Conservation (phyloP, 2,113 vertebrate species). For the human region DNA sequence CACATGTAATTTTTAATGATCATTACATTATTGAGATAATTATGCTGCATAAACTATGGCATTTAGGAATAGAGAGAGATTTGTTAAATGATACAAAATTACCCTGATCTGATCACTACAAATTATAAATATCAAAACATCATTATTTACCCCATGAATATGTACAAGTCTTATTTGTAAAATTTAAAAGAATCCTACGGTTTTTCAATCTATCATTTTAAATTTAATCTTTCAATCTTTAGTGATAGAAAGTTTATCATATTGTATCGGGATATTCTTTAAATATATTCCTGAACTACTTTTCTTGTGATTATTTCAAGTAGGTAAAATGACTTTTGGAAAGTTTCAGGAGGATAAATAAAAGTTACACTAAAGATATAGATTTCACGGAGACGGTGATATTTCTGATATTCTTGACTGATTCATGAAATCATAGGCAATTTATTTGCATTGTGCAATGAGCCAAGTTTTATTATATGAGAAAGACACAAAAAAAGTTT, state of each 20-base stretch:
- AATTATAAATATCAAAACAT: not conserved
- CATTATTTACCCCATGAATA: not conserved
- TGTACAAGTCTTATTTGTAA: not conserved
- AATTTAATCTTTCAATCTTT: not conserved
- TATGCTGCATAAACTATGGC: not conserved
- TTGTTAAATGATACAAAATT: not conserved
- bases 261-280: not conserved
- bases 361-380: not conserved
- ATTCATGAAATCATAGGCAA: not conserved
- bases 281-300: not conserved
- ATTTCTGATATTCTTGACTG: not conserved
- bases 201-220: too few species aligned
- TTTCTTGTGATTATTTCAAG: not conserved
- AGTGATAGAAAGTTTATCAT: not conserved
- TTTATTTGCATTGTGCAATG: not conserved
- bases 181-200: not conserved
- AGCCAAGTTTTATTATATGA: not conserved
- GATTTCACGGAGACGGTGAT: not conserved
- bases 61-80: not conserved
- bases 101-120: not conserved
- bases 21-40: not conserved
- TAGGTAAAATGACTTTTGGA: constrained; percentile 5
- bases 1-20: not conserved
- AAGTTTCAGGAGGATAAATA: not conserved
- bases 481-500: not conserved